Base-by-base conservation (phyloP, 2,888 invertebrate genomes). In the Drosophila neotestacea region DNA sequence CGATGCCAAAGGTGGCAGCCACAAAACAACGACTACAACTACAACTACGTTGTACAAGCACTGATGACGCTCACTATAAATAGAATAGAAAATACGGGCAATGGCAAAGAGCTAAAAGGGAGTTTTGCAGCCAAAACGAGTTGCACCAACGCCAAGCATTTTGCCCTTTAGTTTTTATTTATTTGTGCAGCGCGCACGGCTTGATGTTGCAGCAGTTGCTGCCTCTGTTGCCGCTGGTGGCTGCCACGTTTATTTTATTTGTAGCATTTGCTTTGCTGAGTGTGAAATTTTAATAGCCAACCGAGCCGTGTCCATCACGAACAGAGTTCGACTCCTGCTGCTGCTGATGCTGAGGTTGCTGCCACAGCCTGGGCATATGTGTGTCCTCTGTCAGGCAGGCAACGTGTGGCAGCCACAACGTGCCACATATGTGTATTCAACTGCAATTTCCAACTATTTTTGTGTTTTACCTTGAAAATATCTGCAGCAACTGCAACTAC, bases 261-360 rank as follows among this genome's bases (percentile, higher is more conserved):
- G 85, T 89, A 81, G 85, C 85, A 84, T 88, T 88, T 75, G 84
- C 81, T 77, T 85, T 85, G 84, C 84, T 78, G 87, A 85, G 85
- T 86, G 89, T 89, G 89, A 89, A 89, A 89, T 88, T 86, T 86
- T 89, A 89, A 86, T 89, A 86, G 89, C 88, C 85, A 85, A 81
- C 85, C 86, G 89, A 89, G 85, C 82, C 85, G 79, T 89, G 85
- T 85, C 89, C 86, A 72, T 80, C 79, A 74, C 60, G 65, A 67
- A 55, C 38, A 41, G 34, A 46, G 44, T 69, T 50, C 56, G 69
- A 77, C 73, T 79, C 74, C 79, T 70, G 75, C 77, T 76, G 72
- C 55, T 54, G 60, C 39, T 46, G 42, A n/a, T 41, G 62, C 42
- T 30, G 46, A 55, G 41, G 58, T 13, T 44, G 52, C 63, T 48